Percentiles rank a stretch among this genome's conserved stretches.
Evolutionary conservation across 2,888 invertebrate genomes (phyloP).

Genomic region (Synanthedon tipuliformis): DNA sequence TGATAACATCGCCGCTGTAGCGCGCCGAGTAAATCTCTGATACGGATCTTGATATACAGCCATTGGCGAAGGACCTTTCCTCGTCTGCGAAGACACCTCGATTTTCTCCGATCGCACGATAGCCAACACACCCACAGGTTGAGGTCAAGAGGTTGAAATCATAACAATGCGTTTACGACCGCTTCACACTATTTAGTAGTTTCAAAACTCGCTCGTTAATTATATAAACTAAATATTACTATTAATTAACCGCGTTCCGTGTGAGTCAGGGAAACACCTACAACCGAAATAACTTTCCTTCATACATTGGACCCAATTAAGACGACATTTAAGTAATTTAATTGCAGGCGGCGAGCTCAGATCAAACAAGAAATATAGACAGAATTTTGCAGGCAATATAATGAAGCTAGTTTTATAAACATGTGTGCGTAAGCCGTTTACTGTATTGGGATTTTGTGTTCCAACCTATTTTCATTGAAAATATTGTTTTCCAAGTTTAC

Average conservation of each 20-base stretch:
- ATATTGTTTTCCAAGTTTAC: too few relatives aligned
- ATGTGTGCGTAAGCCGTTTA: too few relatives aligned
- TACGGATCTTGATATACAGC: conserved; percentile 54
- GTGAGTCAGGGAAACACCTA: conserved; percentile 16
- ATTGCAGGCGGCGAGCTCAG: conserved; percentile 34
- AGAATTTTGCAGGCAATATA: too few relatives aligned
- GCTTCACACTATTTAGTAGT: conserved; percentile 25
- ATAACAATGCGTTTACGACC: neutral
- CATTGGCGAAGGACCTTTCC: conserved; percentile 11
- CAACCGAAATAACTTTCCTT: conserved; percentile 2
- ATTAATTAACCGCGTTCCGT: conserved; percentile 25
- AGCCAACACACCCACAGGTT: neutral
- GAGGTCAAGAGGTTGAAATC: neutral
- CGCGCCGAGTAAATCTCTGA: conserved; percentile 55
- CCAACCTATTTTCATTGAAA: too few relatives aligned
- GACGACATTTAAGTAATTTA: conserved; percentile 43
- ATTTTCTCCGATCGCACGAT: conserved; percentile 1
- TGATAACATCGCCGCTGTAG: conserved; percentile 52
- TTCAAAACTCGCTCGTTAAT: conserved; percentile 18
- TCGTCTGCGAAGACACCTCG: conserved; percentile 6
- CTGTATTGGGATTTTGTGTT: too few relatives aligned
- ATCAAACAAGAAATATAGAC: too few relatives aligned
- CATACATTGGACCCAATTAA: conserved; percentile 30
- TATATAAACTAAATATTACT: conserved; percentile 14
- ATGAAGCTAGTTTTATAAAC: too few relatives aligned